phyloP scores from a whole-genome alignment of 92 coral and sea anemone genomes.

The Palythoa heliodiscus region DNA sequence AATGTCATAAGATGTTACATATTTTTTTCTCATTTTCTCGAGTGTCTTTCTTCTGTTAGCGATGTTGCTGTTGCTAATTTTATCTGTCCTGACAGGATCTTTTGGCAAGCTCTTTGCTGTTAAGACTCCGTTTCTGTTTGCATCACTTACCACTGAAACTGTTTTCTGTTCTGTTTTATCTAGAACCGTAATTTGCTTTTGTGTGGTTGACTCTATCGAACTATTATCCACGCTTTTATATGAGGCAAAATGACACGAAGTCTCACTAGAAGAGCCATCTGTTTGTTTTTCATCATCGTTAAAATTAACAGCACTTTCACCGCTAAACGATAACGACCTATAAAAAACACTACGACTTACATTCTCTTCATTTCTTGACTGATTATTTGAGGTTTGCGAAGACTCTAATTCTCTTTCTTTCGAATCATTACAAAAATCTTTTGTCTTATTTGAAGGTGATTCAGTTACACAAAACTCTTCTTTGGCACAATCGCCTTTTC shows the following conservation, averaged over 20 bases:
- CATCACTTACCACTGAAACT: not conserved
- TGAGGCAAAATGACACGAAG: not conserved
- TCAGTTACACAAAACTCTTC: not conserved
- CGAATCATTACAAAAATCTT: not conserved
- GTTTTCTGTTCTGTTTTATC: not conserved
- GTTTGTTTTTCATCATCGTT: constrained; percentile 3
- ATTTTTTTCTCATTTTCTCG: constrained; percentile 17
- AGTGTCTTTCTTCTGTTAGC: constrained; percentile 18
- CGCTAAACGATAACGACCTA: not conserved
- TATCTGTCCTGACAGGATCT: not conserved
- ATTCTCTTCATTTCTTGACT: not conserved
- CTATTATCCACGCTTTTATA: not conserved
- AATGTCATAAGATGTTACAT: constrained; percentile 31
- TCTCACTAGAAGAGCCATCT: not conserved
- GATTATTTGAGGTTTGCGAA: not conserved
- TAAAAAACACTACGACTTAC: constrained; percentile 25
- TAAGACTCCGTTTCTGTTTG: not conserved
- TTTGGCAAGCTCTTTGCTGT: not conserved
- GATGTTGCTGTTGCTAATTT: not conserved
- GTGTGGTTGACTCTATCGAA: not conserved
- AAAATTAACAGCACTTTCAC: not conserved
- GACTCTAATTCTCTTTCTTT: not conserved
- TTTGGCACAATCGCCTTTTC: not conserved
- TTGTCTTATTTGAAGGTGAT: not conserved
- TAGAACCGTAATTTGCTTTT: not conserved